These are phyloP conservation scores for Pomatorhinus ruficollis DNA, from an alignment of 2,113 vertebrate species.

Conservation along the genomic window DNA sequence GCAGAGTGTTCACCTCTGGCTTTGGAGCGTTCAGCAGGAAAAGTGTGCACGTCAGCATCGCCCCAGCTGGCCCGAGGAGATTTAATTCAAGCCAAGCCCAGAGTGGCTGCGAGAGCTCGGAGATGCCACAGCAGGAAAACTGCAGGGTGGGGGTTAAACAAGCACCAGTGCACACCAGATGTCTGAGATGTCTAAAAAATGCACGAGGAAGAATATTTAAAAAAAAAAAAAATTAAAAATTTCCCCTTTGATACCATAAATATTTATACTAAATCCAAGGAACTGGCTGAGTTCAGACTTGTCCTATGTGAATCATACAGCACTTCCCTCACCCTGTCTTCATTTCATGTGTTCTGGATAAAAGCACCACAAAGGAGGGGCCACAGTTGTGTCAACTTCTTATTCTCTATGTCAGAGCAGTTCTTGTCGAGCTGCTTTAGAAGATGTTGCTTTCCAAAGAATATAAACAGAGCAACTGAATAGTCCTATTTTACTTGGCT, in stretches of 20 bases:
- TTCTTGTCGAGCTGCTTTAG: neutral
- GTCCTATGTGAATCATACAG: neutral
- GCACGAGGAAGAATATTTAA: neutral
- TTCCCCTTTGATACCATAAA: constrained; percentile 13
- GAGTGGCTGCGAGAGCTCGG: neutral
- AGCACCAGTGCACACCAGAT: constrained; percentile 49
- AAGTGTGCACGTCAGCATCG: constrained; percentile 66
- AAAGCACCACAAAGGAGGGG: constrained; percentile 10
- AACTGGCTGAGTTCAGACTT: constrained; percentile 1
- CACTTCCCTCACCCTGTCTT: neutral
- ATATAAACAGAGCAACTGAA: neutral
- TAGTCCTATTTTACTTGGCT: neutral
- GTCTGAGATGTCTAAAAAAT: neutral
- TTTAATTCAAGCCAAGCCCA: constrained; percentile 34
- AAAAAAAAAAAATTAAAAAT: neutral
- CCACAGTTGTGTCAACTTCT: neutral
- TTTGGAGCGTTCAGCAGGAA: constrained; percentile 67
- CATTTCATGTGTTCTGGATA: neutral
- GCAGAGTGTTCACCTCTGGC: constrained; percentile 21
- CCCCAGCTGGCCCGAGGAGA: constrained; percentile 6
- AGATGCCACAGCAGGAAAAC: constrained; percentile 48
- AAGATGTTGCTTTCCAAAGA: neutral
- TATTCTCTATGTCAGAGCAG: neutral
- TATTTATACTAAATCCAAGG: constrained; percentile 49
- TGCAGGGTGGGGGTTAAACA: constrained; percentile 25